Conservation (phyloP, 2,113 vertebrate genomes). For the Telmatochromis sp. region DNA sequence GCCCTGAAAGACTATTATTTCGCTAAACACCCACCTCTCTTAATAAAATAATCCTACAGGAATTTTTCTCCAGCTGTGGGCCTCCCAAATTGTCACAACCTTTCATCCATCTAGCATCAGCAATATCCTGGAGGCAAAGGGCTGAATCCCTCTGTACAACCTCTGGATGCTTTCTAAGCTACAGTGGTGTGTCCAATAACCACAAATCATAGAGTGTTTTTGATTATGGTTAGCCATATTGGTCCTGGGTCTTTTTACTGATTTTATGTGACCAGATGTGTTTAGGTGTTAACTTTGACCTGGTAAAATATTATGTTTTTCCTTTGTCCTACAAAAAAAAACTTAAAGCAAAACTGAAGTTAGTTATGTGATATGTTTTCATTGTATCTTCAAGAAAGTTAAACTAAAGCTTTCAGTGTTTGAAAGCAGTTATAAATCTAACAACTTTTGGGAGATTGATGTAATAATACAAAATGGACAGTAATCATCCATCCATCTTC, state of each 20-base stretch:
- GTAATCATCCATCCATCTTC: neutral
- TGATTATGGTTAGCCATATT: conserved; percentile 30
- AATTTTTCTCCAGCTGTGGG: conserved; percentile 32
- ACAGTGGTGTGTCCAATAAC: neutral
- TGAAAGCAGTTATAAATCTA: conserved; percentile 14
- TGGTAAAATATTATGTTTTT: neutral
- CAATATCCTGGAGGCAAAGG: neutral
- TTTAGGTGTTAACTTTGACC: conserved; percentile 44
- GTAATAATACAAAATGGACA: neutral
- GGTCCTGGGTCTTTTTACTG: conserved; percentile 33
- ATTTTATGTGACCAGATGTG: conserved; percentile 56
- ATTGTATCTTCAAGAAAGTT: conserved; percentile 16
- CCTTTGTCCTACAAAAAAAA: conserved; percentile 5
- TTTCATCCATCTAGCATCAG: conserved; percentile 16
- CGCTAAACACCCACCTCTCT: conserved; percentile 11
- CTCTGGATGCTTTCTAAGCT: neutral
- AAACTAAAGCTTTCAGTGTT: conserved; percentile 29
- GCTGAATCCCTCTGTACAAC: conserved; percentile 5
- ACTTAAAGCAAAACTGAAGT: neutral
- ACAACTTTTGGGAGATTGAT: neutral
- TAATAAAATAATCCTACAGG: conserved; percentile 45
- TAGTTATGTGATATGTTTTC: conserved; percentile 29
- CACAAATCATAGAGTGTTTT: conserved; percentile 37
- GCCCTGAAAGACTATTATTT: neutral
- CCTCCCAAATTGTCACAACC: conserved; percentile 29